A percentile compares a stretch with the other conserved stretches of the same genome.
Conservation (phyloP, 1,140 invertebrate genomes). For the Cotesia vestalis region DNA sequence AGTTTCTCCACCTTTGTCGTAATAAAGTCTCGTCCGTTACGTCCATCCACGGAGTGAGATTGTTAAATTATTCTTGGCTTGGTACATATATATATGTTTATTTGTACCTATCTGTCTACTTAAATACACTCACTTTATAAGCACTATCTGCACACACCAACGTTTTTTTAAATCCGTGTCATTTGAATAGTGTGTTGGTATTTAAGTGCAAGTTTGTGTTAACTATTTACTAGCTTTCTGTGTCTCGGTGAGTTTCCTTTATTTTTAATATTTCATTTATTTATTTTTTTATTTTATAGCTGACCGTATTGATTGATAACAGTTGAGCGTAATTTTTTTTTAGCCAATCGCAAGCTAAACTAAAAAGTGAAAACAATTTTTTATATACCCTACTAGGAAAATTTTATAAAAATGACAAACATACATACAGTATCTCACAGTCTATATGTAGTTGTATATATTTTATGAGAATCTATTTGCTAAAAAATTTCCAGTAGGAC, state of each 20-base stretch:
- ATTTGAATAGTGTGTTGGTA: neutral
- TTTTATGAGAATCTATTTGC: too few relatives aligned
- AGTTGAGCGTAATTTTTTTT: neutral
- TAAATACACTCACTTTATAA: neutral
- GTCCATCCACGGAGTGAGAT: slow-evolving; percentile 37
- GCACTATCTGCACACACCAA: slow-evolving; percentile 4
- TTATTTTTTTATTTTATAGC: too few relatives aligned
- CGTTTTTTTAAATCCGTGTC: neutral
- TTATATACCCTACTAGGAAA: too few relatives aligned
- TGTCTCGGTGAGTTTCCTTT: neutral
- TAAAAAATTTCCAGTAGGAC: too few relatives aligned
- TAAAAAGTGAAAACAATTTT: too few relatives aligned
- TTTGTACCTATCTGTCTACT: neutral
- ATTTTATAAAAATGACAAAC: too few relatives aligned
- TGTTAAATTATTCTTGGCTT: slow-evolving; percentile 18
- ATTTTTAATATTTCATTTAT: too few relatives aligned
- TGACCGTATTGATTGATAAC: neutral
- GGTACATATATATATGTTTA: too few relatives aligned
- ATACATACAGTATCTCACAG: too few relatives aligned
- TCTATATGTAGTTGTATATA: too few relatives aligned
- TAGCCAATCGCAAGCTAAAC: neutral
- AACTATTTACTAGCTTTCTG: slow-evolving; percentile 3
- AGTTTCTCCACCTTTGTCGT: slow-evolving; percentile 44
- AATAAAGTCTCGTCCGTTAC: slow-evolving; percentile 33
- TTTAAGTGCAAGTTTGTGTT: too few relatives aligned